Evolutionary conservation across 1,140 invertebrate genomes (phyloP), one percentile per base, ranked within the genome.

Genomic region (Yoshiicerus persimilis): DNA sequence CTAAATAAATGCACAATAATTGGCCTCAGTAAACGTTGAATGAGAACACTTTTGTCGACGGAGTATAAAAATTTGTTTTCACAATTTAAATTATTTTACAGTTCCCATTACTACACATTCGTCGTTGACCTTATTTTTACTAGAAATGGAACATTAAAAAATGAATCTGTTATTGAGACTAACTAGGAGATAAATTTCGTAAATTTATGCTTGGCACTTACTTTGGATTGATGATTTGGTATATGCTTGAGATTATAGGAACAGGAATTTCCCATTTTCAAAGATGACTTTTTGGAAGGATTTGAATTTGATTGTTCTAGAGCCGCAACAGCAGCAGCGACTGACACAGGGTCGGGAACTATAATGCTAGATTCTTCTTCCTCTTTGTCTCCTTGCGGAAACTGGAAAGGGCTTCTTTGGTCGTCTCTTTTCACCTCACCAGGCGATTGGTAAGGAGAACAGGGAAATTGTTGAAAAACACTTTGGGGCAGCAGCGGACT

Each of bases 191-290:
- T n/a, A n/a, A n/a, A n/a, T n/a, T n/a, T n/a, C n/a, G n/a, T n/a
- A n/a, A n/a, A n/a, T n/a, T n/a, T n/a, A n/a, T n/a, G n/a, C n/a
- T n/a, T n/a, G 6, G 6, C 25, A 23, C 16, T 39, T 39, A 83
- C 77, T 20, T 83, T 83, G 77, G 23, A 9, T 36, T 80, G 84
- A 30, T 47, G 39, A 41, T 85, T 25, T n/a, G 36, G 84, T 32
- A 41, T 16, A 20, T 88, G 88, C 56, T 88, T 88, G 4, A 88
- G 36, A 56, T 80, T 88, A 41, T 88, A 88, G n/a, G 88, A 88
- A 38, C 88, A 88, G 2, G 88, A 86, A 39, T 88, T 88, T 36
- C 88, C 88, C 88, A 88, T 88, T 56, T 83, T 86, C 39, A 41
- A 16, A 25, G 41, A 25, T 75, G 56, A 23, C 16, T 34, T 38